A percentile compares a stretch with the other conserved stretches of the same genome.
Evolutionary conservation across 2,113 vertebrate species (phyloP).

Genomic region (Hippocampus zosterae): DNA sequence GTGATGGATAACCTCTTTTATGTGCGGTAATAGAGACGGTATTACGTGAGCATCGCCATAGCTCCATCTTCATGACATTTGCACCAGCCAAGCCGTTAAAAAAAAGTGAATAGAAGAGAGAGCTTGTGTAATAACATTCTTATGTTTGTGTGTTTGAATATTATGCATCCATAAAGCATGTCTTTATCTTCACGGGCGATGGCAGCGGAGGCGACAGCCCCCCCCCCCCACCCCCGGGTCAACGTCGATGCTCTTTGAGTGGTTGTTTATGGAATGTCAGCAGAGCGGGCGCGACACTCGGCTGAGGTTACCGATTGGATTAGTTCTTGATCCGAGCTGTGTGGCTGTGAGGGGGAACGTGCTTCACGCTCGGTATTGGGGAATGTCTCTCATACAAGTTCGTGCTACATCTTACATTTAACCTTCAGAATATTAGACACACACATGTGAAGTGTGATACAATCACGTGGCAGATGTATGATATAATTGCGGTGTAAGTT

Average conservation of each 20-base stretch:
- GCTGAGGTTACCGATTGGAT: conserved; percentile 30
- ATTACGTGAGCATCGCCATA: conserved; percentile 60
- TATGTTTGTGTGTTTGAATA: conserved; percentile 60
- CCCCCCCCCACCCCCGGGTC: too few relatives aligned
- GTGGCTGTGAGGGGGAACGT: conserved; percentile 8
- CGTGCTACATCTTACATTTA: too few relatives aligned
- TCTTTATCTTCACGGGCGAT: conserved; percentile 15
- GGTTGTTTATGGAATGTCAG: conserved; percentile 41
- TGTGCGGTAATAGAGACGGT: conserved; percentile 54
- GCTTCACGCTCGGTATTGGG: not conserved
- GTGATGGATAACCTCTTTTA: conserved; percentile 70
- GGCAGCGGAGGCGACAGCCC: conserved; percentile 20
- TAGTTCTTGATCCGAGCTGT: conserved; percentile 43
- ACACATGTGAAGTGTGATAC: too few relatives aligned
- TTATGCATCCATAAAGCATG: conserved; percentile 50
- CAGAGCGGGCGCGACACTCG: conserved; percentile 12
- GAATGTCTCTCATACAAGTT: not conserved
- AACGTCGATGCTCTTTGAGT: conserved; percentile 29
- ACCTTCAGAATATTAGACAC: too few relatives aligned
- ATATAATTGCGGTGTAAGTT: too few relatives aligned
- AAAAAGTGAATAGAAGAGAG: conserved; percentile 47
- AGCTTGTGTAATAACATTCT: conserved; percentile 47
- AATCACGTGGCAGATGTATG: too few relatives aligned
- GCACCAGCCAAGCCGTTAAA: conserved; percentile 53
- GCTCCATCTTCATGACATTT: conserved; percentile 65